Percentiles rank a stretch among this genome's conserved stretches.
These are phyloP conservation scores for Gymnorhina tibicen DNA, from an alignment of 2,113 vertebrate species.

Conservation along the genomic window DNA sequence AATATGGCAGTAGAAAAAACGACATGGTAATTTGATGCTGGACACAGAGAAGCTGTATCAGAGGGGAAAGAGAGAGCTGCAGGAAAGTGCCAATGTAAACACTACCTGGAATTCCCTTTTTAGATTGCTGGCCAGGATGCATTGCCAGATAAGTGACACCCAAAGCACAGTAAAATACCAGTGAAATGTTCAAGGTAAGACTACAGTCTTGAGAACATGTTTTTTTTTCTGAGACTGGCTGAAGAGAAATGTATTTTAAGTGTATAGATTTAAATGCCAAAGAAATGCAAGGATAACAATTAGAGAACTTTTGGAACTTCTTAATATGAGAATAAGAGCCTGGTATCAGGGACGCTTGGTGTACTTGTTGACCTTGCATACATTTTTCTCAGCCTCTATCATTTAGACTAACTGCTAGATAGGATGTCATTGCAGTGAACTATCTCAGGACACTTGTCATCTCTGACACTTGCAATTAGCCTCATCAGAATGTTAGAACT, in stretches of 20 bases:
- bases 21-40: slow-evolving; percentile 21
- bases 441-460: background rate
- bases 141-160: background rate
- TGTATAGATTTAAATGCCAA: background rate
- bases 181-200: background rate
- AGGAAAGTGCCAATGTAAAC: background rate
- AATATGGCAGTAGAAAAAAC: slow-evolving; percentile 28
- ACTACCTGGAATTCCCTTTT: slow-evolving; percentile 26
- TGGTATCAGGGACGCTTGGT: background rate
- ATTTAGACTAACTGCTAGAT: background rate
- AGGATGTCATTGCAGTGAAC: background rate
- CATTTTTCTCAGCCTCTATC: background rate
- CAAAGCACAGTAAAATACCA: background rate
- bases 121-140: background rate
- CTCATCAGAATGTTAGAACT: background rate
- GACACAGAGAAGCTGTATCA: background rate
- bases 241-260: background rate
- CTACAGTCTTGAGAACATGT: background rate
- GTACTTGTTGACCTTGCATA: background rate
- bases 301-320: background rate
- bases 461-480: background rate
- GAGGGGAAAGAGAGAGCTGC: background rate
- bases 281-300: background rate
- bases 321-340: background rate
- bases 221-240: background rate